Base-by-base conservation (phyloP, 2,888 invertebrate genomes). In the Agonopterix subpropinquella region DNA sequence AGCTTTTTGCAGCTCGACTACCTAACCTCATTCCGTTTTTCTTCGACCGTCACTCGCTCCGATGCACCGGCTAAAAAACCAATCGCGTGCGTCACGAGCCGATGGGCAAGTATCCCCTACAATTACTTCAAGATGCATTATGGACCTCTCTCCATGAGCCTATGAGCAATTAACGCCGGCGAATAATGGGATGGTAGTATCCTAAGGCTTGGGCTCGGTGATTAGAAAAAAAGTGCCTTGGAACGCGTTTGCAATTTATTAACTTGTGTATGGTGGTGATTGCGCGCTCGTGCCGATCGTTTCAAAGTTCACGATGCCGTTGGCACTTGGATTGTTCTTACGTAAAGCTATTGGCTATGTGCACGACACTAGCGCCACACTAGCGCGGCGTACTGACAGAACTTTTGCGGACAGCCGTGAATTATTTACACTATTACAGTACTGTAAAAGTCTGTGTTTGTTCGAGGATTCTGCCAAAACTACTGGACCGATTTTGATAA, bases 11-110 rank as follows among this genome's bases (percentile, higher is more conserved):
- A 54, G 42, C 51, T 15, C 11, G 35, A 50, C 53, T 68, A 77
- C 77, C 75, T 70, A 76, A 70, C 78, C 73, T 70, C 70, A 69
- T 80, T 82, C 66, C 65, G 70, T 81, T 82, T 82, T 82, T 80
- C 74, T 68, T 48, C 51, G 45, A 48, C 67, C 66, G 68, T 70
- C 74, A 66, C 57, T 73, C 77, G 79, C 68, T 77, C 73, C 62
- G 73, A 50, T 80, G 82, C 77, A 64, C 70, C 69, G 62, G 61
- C 68, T 67, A 72, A 73, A 82, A 81, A 81, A 71, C 61, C 52
- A 1, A 46, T 50, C 47, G 48, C 48, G 48, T 52, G 51, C 51
- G 47, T 47, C 48, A 48, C 69, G 66, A 53, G 56, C 64, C 59
- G 55, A 51, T 62, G 60, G 48, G 48, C 59, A 59, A 59, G 65